These are phyloP conservation scores for Axinella damicornis DNA, from an alignment of 37 sponge, comb jelly and placozoan genomes.

Conservation along the genomic window DNA sequence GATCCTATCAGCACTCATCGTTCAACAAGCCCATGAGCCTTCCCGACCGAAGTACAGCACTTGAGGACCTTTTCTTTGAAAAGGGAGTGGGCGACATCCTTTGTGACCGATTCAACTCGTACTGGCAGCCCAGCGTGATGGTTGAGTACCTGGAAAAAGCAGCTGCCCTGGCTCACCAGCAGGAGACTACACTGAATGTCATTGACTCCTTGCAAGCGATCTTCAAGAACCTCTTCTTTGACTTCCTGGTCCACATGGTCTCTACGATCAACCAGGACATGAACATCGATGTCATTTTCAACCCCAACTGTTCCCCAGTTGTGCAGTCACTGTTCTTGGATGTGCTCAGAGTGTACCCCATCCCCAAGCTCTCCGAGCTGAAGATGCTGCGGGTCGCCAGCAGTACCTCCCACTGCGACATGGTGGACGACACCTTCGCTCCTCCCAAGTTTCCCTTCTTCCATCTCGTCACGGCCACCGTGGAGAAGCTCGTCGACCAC, in stretches of 20 bases:
- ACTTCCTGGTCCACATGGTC: conserved; percentile 86
- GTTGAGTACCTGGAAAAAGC: conserved; percentile 77
- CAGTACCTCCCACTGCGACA: neutral
- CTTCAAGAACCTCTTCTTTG: conserved; percentile 80
- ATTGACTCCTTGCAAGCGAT: conserved; percentile 74
- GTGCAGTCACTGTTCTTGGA: conserved; percentile 60
- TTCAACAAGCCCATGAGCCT: conserved; percentile 58
- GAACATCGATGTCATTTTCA: conserved; percentile 77
- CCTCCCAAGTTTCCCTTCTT: conserved; percentile 83
- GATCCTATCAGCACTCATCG: neutral
- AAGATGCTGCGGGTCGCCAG: conserved; percentile 53
- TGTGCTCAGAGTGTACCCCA: conserved; percentile 44
- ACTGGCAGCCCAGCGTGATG: conserved; percentile 85
- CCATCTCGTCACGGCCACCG: conserved; percentile 14
- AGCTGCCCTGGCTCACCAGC: conserved; percentile 53
- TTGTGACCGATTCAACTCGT: conserved; percentile 69
- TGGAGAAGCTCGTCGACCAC: conserved; percentile 70
- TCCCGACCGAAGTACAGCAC: conserved; percentile 8
- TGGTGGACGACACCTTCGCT: neutral
- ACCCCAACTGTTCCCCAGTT: conserved; percentile 12
- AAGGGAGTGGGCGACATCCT: conserved; percentile 69
- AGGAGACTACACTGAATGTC: conserved; percentile 72
- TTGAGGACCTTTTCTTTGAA: conserved; percentile 50
- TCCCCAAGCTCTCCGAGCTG: conserved; percentile 70
- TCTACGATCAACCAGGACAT: conserved; percentile 72